Conservation (phyloP, 2,888 invertebrate species). For the Pegoplata infirma region DNA sequence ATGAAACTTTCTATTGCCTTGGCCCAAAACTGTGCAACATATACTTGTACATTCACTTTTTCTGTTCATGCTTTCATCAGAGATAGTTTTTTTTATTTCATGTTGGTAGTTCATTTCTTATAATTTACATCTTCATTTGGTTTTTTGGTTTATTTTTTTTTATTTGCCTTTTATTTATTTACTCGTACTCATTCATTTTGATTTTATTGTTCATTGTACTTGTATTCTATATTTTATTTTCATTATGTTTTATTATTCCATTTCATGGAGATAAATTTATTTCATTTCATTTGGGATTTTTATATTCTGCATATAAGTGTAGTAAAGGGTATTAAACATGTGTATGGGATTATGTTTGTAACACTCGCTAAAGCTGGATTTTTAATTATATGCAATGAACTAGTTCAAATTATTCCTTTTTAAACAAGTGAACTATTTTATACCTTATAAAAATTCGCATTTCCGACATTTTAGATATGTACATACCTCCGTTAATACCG, state of each 20-base stretch:
- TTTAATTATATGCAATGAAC: no score
- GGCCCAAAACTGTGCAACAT: not conserved
- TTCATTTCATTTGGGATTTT: constrained; percentile 39
- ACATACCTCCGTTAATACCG: no score
- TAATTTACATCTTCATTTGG: constrained; percentile 74
- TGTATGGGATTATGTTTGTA: no score
- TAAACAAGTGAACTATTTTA: no score
- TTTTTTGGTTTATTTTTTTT: constrained; percentile 4
- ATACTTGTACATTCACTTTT: not conserved
- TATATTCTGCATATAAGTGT: no score
- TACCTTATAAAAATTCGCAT: no score
- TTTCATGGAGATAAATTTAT: constrained; percentile 42
- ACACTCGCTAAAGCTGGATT: no score
- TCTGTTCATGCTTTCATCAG: constrained; percentile 20
- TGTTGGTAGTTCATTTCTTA: constrained; percentile 65
- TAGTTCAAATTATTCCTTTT: no score
- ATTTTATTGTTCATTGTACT: constrained; percentile 62
- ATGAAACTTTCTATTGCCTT: not conserved
- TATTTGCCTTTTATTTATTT: constrained; percentile 54
- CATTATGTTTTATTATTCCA: constrained; percentile 64
- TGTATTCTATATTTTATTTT: constrained; percentile 61
- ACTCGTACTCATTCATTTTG: constrained; percentile 42
- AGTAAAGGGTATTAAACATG: no score
- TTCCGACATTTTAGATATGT: no score
- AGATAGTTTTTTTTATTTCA: constrained; percentile 31